A percentile compares a stretch with the other conserved stretches of the same genome.
Evolutionary conservation across 2,113 vertebrate species (phyloP).

Genomic region (Hiodon alosoides): DNA sequence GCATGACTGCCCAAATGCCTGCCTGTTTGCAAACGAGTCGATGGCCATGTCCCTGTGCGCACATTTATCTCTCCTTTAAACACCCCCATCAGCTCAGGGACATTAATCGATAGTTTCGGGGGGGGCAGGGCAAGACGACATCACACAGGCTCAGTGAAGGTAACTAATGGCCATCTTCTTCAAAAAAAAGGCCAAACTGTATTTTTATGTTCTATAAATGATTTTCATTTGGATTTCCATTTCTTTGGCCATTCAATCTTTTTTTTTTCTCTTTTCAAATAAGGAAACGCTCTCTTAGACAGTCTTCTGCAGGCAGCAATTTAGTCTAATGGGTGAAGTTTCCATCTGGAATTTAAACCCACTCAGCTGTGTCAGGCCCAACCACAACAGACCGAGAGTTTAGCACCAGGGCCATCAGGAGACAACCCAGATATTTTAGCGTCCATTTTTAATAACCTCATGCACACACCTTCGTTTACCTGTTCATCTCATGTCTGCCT

Average conservation of each 20-base stretch:
- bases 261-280: constrained; percentile 23
- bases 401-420: constrained; percentile 38
- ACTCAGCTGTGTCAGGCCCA: constrained; percentile 26
- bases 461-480: neutral
- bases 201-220: constrained; percentile 37
- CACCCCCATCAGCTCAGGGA: constrained; percentile 11
- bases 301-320: constrained; percentile 35
- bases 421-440: constrained; percentile 23
- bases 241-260: neutral
- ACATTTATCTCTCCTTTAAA: constrained; percentile 9
- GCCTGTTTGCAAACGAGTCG: neutral
- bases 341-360: constrained; percentile 49
- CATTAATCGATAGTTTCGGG: constrained; percentile 17
- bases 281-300: constrained; percentile 35
- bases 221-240: constrained; percentile 42
- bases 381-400: constrained; percentile 22
- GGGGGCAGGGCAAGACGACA: constrained; percentile 12
- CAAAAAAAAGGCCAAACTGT: constrained; percentile 18
- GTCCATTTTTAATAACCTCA: constrained; percentile 29
- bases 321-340: constrained; percentile 49
- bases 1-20: too few species aligned
- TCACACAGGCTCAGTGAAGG: neutral
- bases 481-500: neutral
- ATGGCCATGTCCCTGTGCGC: neutral
- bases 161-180: neutral